phyloP scores from a whole-genome alignment of 1,140 invertebrate genomes.

The Brachionus calyciflorus region DNA sequence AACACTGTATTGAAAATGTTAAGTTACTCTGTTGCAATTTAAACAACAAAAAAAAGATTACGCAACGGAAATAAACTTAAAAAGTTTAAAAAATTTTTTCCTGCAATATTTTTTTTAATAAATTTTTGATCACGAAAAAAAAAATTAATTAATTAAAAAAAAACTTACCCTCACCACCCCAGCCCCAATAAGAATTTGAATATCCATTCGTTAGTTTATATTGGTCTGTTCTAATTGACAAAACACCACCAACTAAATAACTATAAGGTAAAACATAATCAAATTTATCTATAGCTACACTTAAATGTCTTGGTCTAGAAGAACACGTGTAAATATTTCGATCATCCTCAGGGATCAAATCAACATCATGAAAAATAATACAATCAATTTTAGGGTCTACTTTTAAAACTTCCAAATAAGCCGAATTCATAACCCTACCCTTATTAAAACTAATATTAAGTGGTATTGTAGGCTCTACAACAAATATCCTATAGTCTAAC shows the following conservation, averaged over 20 bases:
- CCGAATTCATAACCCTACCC: constrained; percentile 39
- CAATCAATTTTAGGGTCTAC: constrained; percentile 47
- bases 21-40: too few species aligned
- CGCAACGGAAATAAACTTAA: too few species aligned
- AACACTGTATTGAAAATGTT: too few species aligned
- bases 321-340: constrained; percentile 48
- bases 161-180: constrained; percentile 60
- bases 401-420: constrained; percentile 33
- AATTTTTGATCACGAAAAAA: background rate
- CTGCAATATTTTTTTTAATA: background rate
- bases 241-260: constrained; percentile 42
- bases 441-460: constrained; percentile 26
- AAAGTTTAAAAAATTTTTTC: background rate
- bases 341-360: constrained; percentile 48
- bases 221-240: constrained; percentile 6
- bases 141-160: background rate
- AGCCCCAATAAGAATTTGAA: constrained; percentile 78
- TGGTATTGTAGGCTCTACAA: constrained; percentile 52
- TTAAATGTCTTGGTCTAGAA: constrained; percentile 46
- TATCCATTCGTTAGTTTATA: constrained; percentile 63
- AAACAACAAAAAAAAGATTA: too few species aligned
- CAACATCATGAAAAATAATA: constrained; percentile 50
- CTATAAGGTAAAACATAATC: constrained; percentile 35
- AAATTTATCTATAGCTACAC: constrained; percentile 47
- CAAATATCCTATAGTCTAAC: constrained; percentile 56